Evolutionary conservation across 2,113 vertebrate genomes (phyloP), one percentile per base, ranked within the genome.

Genomic region (Seriola quinqueradiata): DNA sequence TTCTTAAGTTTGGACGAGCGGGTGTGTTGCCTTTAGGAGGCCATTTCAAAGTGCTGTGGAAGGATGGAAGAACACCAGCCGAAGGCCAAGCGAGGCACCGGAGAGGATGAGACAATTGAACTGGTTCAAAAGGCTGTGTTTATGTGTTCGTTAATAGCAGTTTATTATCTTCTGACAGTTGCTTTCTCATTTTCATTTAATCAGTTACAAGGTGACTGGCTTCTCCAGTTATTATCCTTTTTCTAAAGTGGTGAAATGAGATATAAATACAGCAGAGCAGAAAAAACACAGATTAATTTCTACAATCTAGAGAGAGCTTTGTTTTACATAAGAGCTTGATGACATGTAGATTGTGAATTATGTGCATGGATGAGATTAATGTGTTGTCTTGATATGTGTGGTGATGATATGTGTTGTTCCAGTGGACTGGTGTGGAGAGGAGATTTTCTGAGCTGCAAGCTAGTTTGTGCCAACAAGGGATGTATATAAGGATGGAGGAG

Each of bases 1-100:
- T 85, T 75, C 38, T 75, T 74, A 71, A 79, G 59, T 89, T 44
- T 19, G 69, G 84, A n/a, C 28, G 57, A 88, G 83, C 42, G 50
- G 52, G 59, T 63, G 75, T 85, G 81, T 83, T 76, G 87, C 89
- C 85, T 92, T 69, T 54, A 85, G 88, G 89, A 91, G 77, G 66
- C 79, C 82, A 85, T 91, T 91, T 91, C 50, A 88, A 81, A 87
- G 85, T 70, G 28, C 32, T 28, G 75, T 65, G 83, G 82, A 87
- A 81, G 84, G 86, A 86, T 78, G 83, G 87, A 86, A 89, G 89
- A 92, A 78, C 71, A 84, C 72, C 69, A 58, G 36, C 21, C n/a
- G n/a, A 64, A 78, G 84, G 77, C 74, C 81, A 52, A 46, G 21
- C 28, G 34, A 67, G 52, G 75, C 69, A 75, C 58, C 52, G 50